Conservation (phyloP, 2,797 vertebrate species). For the Sarcoramphus papa region DNA sequence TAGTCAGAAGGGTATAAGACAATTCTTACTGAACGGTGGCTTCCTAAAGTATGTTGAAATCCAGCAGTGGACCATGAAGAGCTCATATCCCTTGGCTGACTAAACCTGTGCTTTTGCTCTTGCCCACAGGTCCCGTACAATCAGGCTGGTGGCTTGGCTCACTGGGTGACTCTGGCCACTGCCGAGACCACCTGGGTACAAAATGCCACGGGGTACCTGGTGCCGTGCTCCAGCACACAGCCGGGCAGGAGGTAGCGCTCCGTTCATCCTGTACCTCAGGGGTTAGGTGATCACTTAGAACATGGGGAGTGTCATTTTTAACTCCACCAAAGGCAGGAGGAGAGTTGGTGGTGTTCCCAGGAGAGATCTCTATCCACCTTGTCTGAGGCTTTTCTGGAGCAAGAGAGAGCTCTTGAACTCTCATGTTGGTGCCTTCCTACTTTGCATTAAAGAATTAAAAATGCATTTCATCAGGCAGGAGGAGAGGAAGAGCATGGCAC, state of each 20-base stretch:
- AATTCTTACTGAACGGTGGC: not conserved
- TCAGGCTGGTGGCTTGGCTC: not conserved
- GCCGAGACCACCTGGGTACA: not conserved
- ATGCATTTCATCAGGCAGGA: not conserved
- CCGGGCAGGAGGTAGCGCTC: not conserved
- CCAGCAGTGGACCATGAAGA: not conserved
- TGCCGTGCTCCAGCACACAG: not conserved
- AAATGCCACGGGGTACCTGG: rapidly evolving
- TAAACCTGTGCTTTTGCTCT: not conserved
- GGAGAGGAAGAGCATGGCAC: not conserved
- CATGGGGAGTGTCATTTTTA: not conserved
- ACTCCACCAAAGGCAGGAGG: not conserved
- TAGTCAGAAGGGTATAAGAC: not conserved
- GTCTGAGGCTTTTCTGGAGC: not conserved
- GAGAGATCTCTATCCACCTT: not conserved
- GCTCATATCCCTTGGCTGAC: not conserved
- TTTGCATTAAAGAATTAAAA: conserved; percentile 20
- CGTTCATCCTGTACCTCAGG: not conserved
- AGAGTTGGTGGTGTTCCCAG: not conserved
- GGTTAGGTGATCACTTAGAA: not conserved
- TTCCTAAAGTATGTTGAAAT: not conserved
- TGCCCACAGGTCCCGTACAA: not conserved
- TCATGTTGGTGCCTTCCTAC: not conserved
- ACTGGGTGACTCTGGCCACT: not conserved
- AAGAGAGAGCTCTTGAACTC: not conserved